Conservation (phyloP, 2,797 vertebrate genomes). For the Bryconaethiops microstoma region DNA sequence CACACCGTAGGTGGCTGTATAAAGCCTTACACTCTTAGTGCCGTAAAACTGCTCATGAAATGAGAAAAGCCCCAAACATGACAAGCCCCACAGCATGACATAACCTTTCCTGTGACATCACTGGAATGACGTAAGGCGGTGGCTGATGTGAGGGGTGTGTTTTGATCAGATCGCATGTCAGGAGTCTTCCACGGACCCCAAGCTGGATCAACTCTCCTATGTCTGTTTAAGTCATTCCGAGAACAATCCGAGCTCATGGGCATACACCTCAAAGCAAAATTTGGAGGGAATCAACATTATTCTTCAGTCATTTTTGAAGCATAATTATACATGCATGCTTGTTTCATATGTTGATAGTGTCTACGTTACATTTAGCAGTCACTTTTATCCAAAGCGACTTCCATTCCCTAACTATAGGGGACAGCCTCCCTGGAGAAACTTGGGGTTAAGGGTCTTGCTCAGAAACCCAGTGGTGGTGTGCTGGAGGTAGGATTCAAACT, state of each 20-base stretch:
- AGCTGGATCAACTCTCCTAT: background rate
- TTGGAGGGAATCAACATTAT: background rate
- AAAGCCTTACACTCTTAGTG: constrained; percentile 2
- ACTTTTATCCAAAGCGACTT: no score
- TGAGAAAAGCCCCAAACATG: background rate
- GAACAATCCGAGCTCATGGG: constrained; percentile 7
- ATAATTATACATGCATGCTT: background rate
- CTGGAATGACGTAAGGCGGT: constrained; percentile 30
- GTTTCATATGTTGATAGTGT: background rate
- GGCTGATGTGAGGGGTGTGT: constrained; percentile 5
- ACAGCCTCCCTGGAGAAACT: no score
- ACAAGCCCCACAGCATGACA: constrained; percentile 36
- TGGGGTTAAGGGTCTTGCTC: no score
- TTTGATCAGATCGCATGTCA: constrained; percentile 20
- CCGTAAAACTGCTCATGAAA: background rate
- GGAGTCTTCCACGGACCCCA: constrained; percentile 7
- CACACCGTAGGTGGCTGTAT: constrained; percentile 1
- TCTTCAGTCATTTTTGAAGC: no score
- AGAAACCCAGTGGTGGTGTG: no score
- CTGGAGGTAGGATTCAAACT: no score
- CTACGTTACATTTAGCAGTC: background rate
- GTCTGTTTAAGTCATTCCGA: constrained; percentile 38
- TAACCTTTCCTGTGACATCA: constrained; percentile 35
- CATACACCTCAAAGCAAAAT: background rate
- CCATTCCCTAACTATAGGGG: no score